Evolutionary conservation across 2,888 invertebrate species (phyloP), one percentile per base, ranked within the genome.

Genomic region (Apodemia duryi): DNA sequence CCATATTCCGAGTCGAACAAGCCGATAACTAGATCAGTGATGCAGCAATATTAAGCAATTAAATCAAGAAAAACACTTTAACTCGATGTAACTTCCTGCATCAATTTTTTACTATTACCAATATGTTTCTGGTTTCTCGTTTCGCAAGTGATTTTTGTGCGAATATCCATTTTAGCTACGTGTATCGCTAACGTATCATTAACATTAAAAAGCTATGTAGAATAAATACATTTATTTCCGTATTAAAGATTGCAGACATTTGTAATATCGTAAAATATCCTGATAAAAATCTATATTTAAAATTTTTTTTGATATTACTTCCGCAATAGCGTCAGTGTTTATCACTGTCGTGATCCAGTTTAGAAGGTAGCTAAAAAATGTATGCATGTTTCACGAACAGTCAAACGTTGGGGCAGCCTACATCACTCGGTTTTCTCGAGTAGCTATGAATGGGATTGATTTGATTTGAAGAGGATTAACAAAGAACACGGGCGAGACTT

Each of bases 41-140:
- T 21, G 51, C 21, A 51, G 21, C 21, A 49, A 21, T 51, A 51
- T 51, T 51, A 51, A 51, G 51, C 51, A 51, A 51, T 51, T 51
- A 51, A 51, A 21, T 51, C 51, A 21, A 51, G n/a, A 51, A 51
- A 21, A 51, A 51, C 46, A 46, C n/a, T 46, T 46, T 46, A 21
- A 21, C 21, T 51, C 49, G 49, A 51, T 51, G 21, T 51, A 51
- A 51, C 49, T 51, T 51, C 49, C 49, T 51, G 49, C n/a, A 21
- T 51, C 49, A 51, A n/a, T 21, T 51, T 51, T 21, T 51, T 51
- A 51, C 49, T 6, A 21, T 51, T 51, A 21, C 51, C 51, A 51
- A 51, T 51, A 21, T 51, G 51, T 51, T 51, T 49, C 49, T 49
- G 49, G 51, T 51, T 51, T 51, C 51, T 51, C 51, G 51, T 51